Percentiles rank a stretch among this genome's conserved stretches.
Evolutionary conservation across 2,888 invertebrate species (phyloP).

Genomic region (Phengaris alcon): DNA sequence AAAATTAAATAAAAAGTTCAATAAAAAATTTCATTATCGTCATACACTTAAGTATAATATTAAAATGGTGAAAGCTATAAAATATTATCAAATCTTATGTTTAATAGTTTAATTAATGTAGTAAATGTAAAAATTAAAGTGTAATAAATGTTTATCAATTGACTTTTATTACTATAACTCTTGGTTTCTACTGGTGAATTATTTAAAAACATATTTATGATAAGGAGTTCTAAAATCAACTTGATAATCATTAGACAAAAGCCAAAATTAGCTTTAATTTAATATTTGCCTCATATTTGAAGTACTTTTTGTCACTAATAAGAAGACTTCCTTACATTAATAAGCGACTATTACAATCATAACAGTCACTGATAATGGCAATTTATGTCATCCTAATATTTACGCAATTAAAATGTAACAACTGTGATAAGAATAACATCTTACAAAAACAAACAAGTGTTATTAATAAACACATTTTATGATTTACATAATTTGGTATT

Average conservation of each 20-base stretch:
- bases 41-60: no score
- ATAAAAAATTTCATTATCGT: no score
- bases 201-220: background rate
- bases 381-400: slow-evolving; percentile 25
- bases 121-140: no score
- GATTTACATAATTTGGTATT: background rate
- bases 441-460: background rate
- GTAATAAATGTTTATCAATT: background rate
- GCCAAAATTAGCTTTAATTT: no score
- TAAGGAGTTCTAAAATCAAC: background rate
- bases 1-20: no score
- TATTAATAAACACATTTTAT: background rate
- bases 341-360: background rate
- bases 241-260: no score
- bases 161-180: slow-evolving; percentile 1
- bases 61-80: background rate
- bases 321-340: background rate
- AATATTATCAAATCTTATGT: background rate
- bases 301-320: no score
- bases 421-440: slow-evolving; percentile 16
- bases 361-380: slow-evolving; percentile 4
- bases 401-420: slow-evolving; percentile 7
- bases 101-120: background rate
- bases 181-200: no score
- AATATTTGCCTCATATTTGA: no score